phyloP scores from a whole-genome alignment of 2,113 vertebrate genomes.

The Neolamprologus cancellatus region DNA sequence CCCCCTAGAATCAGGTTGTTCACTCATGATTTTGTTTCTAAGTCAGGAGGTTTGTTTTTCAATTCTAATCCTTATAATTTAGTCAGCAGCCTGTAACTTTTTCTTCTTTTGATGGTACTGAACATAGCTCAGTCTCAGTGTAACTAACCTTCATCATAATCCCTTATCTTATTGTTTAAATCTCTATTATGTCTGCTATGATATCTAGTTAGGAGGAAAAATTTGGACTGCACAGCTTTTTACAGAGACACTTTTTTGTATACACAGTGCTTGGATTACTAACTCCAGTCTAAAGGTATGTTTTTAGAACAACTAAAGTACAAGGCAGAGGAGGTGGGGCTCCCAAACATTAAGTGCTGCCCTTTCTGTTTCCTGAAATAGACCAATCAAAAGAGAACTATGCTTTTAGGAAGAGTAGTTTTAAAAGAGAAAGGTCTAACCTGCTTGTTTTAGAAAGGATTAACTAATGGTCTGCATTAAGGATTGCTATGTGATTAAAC shows the following conservation, averaged over 20 bases:
- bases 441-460: neutral
- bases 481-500: neutral
- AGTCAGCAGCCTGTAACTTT: rapidly evolving
- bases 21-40: neutral
- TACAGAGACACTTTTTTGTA: neutral
- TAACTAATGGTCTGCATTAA: neutral
- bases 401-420: neutral
- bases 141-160: neutral
- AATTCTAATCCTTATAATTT: neutral
- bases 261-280: neutral
- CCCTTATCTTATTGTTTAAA: neutral
- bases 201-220: neutral
- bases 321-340: neutral
- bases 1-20: neutral
- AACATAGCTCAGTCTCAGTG: neutral
- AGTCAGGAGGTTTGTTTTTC: neutral
- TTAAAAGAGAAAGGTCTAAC: neutral
- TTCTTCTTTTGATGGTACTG: rapidly evolving
- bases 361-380: neutral
- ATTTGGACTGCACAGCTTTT: neutral
- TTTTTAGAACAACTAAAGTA: neutral
- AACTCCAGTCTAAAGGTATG: neutral
- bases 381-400: neutral
- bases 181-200: neutral
- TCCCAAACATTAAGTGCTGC: neutral